Conservation (phyloP, 2,113 vertebrate species). For the Sinocyclocheilus rhinocerous region DNA sequence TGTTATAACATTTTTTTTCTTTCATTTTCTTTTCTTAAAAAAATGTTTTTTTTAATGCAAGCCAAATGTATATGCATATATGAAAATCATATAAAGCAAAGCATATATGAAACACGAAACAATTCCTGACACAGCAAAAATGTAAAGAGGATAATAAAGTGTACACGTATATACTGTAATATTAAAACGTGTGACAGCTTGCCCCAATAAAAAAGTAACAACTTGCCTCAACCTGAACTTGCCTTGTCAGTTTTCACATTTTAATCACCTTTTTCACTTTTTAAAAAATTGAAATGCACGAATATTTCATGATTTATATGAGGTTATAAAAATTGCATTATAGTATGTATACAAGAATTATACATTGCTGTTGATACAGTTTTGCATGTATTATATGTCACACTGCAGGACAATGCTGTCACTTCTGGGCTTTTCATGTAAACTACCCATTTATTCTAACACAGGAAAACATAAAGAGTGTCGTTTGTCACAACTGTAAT, state of each 20-base stretch:
- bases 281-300: not conserved
- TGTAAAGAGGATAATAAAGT: no score
- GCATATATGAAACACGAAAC: no score
- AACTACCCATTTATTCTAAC: not conserved
- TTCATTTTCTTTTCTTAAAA: no score
- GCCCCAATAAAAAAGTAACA: no score
- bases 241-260: not conserved
- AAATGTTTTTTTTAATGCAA: no score
- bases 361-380: not conserved
- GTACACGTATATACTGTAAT: no score
- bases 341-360: not conserved
- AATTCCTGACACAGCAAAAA: no score
- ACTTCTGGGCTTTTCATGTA: not conserved
- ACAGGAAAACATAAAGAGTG: not conserved
- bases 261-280: not conserved
- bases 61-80: no score
- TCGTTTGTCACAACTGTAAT: not conserved
- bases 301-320: not conserved
- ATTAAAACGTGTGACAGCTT: no score
- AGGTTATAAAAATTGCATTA: no score
- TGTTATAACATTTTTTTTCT: not conserved
- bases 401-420: not conserved
- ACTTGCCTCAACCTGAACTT: not conserved
- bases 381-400: not conserved
- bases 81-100: no score